Conservation (phyloP, 2,113 vertebrate genomes). For the Peromyscus californicus region DNA sequence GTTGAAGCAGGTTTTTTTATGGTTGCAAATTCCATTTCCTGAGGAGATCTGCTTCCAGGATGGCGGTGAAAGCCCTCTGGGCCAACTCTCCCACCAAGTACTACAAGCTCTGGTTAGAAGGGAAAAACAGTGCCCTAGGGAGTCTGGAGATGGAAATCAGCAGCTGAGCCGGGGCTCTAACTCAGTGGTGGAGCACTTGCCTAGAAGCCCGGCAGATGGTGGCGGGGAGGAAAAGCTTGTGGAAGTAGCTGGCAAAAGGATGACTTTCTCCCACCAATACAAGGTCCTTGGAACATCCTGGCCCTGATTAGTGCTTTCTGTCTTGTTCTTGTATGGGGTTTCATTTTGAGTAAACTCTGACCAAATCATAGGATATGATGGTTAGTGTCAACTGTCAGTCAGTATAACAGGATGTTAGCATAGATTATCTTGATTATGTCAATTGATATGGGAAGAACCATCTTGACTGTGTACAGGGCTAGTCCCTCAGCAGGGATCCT, state of each 20-base stretch:
- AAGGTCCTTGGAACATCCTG: not conserved
- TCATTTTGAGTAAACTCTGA: not conserved
- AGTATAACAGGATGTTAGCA: not conserved
- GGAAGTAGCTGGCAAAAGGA: not conserved
- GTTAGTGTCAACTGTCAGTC: not conserved
- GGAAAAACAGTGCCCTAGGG: not conserved
- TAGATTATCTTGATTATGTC: not conserved
- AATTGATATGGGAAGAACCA: not conserved
- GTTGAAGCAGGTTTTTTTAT: not conserved
- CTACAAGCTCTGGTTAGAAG: not conserved
- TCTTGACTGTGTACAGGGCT: not conserved
- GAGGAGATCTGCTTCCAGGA: not conserved
- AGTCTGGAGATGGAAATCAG: not conserved
- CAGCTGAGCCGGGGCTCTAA: not conserved
- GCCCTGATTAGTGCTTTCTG: not conserved
- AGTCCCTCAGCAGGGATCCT: not conserved
- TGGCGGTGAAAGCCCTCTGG: not conserved
- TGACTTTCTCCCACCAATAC: not conserved
- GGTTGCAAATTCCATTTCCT: not conserved
- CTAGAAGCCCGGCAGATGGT: not conserved
- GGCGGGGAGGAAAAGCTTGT: not conserved
- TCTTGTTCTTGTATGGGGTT: not conserved
- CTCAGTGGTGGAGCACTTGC: not conserved
- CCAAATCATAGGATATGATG: not conserved
- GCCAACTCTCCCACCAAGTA: not conserved